phyloP scores from a whole-genome alignment of 2,888 invertebrate genomes.

The Trichacis sp. region DNA sequence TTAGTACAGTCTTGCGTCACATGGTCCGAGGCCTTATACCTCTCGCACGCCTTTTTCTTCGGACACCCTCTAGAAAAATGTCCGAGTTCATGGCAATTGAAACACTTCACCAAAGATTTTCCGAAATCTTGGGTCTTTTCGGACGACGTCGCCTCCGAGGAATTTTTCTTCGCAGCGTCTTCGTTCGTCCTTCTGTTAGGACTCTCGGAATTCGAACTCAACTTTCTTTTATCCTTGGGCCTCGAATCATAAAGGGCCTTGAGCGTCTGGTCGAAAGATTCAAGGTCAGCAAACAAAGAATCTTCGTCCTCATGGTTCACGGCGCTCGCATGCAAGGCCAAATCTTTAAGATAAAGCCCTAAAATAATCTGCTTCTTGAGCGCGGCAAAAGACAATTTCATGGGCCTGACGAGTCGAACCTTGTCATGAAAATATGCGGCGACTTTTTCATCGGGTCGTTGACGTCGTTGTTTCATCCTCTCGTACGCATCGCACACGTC shows the following conservation, averaged over 20 bases:
- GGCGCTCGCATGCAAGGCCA: background rate
- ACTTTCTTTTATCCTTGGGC: background rate
- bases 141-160: no score
- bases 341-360: background rate
- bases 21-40: background rate
- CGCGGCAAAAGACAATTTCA: slow-evolving; percentile 17
- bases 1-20: background rate
- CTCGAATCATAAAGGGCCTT: no score
- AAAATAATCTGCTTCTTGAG: background rate
- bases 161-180: background rate
- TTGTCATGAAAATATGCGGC: slow-evolving; percentile 25
- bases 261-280: background rate
- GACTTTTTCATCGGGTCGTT: background rate
- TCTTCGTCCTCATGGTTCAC: background rate
- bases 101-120: background rate
- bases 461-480: background rate
- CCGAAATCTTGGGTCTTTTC: no score
- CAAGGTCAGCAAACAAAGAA: background rate
- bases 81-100: background rate
- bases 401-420: slow-evolving; percentile 12
- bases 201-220: background rate
- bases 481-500: background rate
- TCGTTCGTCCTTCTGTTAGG: background rate
- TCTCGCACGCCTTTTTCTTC: background rate
- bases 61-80: background rate